These are phyloP conservation scores for Andrena haemorrhoa DNA, from an alignment of 2,888 invertebrate species.

Conservation along the genomic window DNA sequence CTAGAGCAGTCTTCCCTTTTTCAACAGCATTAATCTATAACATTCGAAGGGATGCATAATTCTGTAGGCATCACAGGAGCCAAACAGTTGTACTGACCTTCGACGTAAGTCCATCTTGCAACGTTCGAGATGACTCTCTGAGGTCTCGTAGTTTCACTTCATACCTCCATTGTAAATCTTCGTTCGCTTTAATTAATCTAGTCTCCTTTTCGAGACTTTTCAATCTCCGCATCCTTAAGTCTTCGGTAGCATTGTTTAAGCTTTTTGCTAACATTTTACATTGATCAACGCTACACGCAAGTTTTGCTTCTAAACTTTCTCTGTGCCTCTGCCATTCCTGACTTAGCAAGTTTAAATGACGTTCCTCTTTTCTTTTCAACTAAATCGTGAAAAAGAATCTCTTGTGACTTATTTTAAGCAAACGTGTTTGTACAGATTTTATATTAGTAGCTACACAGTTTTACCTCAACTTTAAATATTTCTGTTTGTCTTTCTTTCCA, in stretches of 20 bases:
- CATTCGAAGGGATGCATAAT: conserved; percentile 1
- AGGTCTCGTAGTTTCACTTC: conserved; percentile 87
- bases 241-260: conserved; percentile 87
- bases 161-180: conserved; percentile 87
- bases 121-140: conserved; percentile 86
- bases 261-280: conserved; percentile 88
- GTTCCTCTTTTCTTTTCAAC: conserved; percentile 87
- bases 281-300: conserved; percentile 87
- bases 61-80: background rate
- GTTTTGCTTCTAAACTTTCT: conserved; percentile 86
- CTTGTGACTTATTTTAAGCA: background rate
- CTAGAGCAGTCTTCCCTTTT: conserved; percentile 75
- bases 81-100: conserved; percentile 83
- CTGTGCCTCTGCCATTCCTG: conserved; percentile 87
- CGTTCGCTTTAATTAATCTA: conserved; percentile 86
- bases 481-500: conserved; percentile 91
- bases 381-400: conserved; percentile 70
- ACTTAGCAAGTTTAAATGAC: conserved; percentile 85
- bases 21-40: conserved; percentile 70
- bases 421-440: background rate
- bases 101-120: conserved; percentile 87
- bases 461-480: conserved; percentile 87
- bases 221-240: conserved; percentile 86
- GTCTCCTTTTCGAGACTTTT: conserved; percentile 86
- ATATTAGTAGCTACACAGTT: conserved; percentile 7